Evolutionary conservation across 2,888 invertebrate genomes (phyloP), one percentile per base, ranked within the genome.

Genomic region (Melipona beecheii): DNA sequence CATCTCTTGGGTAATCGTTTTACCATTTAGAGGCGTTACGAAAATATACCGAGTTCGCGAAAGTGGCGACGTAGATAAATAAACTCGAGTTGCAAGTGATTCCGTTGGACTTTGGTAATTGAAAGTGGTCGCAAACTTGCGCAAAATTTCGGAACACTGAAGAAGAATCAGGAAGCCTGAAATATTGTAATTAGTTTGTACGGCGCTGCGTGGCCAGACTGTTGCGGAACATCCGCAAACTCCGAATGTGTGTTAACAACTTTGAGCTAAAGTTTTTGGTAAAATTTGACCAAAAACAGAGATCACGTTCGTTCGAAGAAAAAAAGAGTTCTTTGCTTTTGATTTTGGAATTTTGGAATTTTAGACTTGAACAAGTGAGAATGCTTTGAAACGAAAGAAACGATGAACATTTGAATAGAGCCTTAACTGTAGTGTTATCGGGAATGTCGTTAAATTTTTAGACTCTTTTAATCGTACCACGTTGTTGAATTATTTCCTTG

Each of bases 181-280:
- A 60, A 49, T 78, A 76, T 78, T 62, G 65, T 15, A 65, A 71
- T 80, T 78, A 70, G 78, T 80, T 80, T 78, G 65, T 65, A 78
- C 78, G 9, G 43, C 24, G 31, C 24, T 66, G 64, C 43, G 49
- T 15, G 50, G 50, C 19, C 17, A 65, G 31, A 17, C 24, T 52
- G 43, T 52, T 36, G 17, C 62, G 3, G 11, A 49, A 43, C 77
- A 64, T 62, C 72, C 64, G 77, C 72, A 54, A 43, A 6, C 64
- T n/a, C 21, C 19, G 19, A 50, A 24, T 11, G 5, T 27, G 62
- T 2, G 27, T 62, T 36, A 54, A 27, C 43, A 17, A 43, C 13
- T 27, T 11, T 15, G 9, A 4, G 21, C 36, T 52, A 1, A 43
- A 43, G 2, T 4, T 6, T 9, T 13, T n/a, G 2, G 0, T 1